phyloP scores from a whole-genome alignment of 2,113 vertebrate genomes.

The Syrrhaptes paradoxus region DNA sequence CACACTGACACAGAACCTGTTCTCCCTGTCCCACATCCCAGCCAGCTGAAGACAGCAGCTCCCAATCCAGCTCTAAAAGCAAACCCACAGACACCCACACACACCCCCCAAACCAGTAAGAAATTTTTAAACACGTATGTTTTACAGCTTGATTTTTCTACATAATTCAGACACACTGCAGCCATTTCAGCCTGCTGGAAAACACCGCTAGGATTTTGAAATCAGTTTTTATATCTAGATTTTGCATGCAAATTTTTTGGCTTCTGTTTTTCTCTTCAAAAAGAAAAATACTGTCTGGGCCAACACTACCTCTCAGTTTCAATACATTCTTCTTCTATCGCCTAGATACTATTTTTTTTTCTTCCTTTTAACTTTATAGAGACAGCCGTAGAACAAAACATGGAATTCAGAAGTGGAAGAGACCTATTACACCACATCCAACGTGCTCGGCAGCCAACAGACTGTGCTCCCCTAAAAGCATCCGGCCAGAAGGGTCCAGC shows the following conservation, averaged over 20 bases:
- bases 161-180: not conserved
- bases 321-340: not conserved
- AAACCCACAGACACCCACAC: not conserved
- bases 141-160: not conserved
- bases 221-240: not conserved
- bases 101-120: not conserved
- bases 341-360: not conserved
- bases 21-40: not conserved
- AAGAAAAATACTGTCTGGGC: not conserved
- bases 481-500: not conserved
- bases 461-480: not conserved
- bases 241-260: not conserved
- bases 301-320: not conserved
- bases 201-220: not conserved
- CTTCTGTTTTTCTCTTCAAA: not conserved
- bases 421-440: not conserved
- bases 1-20: not conserved
- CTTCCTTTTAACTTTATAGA: not conserved
- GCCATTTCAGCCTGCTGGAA: not conserved
- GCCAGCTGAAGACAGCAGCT: not conserved
- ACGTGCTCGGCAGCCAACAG: accelerated
- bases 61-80: not conserved
- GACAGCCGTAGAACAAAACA: not conserved
- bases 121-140: not conserved
- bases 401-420: not conserved